These are phyloP conservation scores for Capromys pilorides DNA, from an alignment of 2,797 vertebrate genomes.

Conservation along the genomic window DNA sequence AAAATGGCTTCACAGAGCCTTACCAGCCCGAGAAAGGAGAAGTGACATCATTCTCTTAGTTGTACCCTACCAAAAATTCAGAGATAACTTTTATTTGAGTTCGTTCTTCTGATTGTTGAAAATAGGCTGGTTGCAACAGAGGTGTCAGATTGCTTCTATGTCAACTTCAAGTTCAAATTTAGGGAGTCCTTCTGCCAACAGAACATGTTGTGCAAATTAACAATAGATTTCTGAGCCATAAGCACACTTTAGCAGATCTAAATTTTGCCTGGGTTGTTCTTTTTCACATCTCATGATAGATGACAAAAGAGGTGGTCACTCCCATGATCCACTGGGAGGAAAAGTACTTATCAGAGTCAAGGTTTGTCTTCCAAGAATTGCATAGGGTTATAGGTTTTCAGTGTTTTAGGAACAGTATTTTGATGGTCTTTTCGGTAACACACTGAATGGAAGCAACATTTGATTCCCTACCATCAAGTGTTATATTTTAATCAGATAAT, in stretches of 20 bases:
- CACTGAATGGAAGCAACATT: background rate
- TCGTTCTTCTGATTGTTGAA: conserved; percentile 71
- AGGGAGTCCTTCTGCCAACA: conserved; percentile 66
- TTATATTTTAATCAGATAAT: background rate
- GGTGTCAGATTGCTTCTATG: conserved; percentile 69
- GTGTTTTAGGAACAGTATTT: conserved; percentile 5
- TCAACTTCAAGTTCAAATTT: conserved; percentile 72
- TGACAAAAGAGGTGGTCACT: conserved; percentile 32
- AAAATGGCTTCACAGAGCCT: background rate
- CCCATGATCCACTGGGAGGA: background rate
- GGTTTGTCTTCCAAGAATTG: conserved; percentile 28
- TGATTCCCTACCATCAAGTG: background rate
- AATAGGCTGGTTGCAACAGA: conserved; percentile 74
- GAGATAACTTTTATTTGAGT: conserved; percentile 67
- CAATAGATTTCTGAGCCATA: conserved; percentile 64
- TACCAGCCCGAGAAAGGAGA: conserved; percentile 57
- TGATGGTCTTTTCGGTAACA: conserved; percentile 26
- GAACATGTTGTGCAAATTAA: conserved; percentile 75
- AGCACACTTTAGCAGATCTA: conserved; percentile 67
- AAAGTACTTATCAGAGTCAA: conserved; percentile 37
- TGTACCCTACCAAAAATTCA: conserved; percentile 56
- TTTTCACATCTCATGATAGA: background rate
- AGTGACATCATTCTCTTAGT: conserved; percentile 58
- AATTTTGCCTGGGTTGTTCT: conserved; percentile 55
- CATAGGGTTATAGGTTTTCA: background rate